Evolutionary conservation across 2,113 vertebrate species (phyloP).

Genomic region (Psettodes erumei): DNA sequence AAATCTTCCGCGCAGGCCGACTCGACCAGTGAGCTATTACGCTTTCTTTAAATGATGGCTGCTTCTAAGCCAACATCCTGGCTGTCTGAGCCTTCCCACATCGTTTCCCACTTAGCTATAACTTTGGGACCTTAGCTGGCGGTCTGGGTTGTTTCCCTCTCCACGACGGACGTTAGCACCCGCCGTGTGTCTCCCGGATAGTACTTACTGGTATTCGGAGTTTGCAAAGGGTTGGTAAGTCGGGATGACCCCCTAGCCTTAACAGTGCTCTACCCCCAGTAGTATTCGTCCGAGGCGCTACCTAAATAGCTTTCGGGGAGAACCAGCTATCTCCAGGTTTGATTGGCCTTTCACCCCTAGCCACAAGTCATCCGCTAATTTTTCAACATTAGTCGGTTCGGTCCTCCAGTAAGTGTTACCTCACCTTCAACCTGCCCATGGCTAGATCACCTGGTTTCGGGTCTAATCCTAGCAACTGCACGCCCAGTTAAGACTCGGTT

Average conservation of each 20-base stretch:
- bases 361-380: neutral
- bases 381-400: neutral
- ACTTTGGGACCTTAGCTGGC: neutral
- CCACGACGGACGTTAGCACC: neutral
- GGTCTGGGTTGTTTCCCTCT: neutral
- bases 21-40: neutral
- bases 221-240: neutral
- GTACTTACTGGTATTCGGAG: neutral
- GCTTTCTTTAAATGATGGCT: neutral
- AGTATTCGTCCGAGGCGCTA: neutral
- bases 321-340: neutral
- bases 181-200: neutral
- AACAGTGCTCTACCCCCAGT: neutral
- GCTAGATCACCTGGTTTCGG: neutral
- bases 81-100: neutral
- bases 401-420: neutral
- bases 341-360: neutral
- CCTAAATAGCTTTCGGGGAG: neutral
- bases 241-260: neutral
- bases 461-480: neutral
- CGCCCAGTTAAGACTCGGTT: neutral
- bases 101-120: neutral
- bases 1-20: neutral
- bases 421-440: neutral
- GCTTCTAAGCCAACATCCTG: neutral